phyloP scores from a whole-genome alignment of 2,113 vertebrate species.

The Pogonocichla stellata region DNA sequence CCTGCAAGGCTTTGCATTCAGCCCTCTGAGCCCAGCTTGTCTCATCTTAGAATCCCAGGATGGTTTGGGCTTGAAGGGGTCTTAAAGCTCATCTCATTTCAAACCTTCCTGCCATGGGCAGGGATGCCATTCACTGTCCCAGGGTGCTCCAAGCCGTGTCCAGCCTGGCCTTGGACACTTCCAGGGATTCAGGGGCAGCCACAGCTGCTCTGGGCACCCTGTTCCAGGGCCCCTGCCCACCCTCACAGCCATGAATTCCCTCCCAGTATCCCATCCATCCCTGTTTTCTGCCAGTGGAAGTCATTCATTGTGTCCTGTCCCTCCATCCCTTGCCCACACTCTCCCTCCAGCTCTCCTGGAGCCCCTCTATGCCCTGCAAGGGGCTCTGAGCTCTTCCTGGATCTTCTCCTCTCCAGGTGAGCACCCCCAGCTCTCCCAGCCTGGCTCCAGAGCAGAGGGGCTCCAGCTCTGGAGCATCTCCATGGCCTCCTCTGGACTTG shows the following conservation, averaged over 20 bases:
- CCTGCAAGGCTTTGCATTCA: fast-evolving
- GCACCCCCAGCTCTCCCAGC: background rate
- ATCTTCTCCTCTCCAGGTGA: background rate
- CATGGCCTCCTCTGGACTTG: fast-evolving
- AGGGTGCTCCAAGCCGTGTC: fast-evolving
- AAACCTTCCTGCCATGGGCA: background rate
- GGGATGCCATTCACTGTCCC: fast-evolving
- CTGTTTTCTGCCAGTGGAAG: background rate
- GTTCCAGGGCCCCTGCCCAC: fast-evolving
- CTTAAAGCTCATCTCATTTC: background rate
- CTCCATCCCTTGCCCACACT: fast-evolving
- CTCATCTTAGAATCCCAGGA: background rate
- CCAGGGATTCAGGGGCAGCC: background rate
- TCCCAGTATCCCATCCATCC: fast-evolving
- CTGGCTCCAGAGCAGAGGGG: background rate
- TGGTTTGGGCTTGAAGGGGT: background rate
- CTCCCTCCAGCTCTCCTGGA: background rate
- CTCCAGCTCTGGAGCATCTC: fast-evolving
- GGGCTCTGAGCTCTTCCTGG: background rate
- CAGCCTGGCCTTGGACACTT: fast-evolving
- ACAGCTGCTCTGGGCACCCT: background rate
- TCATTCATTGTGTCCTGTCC: background rate
- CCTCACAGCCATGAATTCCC: fast-evolving
- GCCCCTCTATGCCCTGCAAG: fast-evolving
- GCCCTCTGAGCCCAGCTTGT: too few relatives aligned